Percentiles rank a stretch among this genome's conserved stretches.
Conservation (phyloP, 2,113 vertebrate species). For the Esox niger region DNA sequence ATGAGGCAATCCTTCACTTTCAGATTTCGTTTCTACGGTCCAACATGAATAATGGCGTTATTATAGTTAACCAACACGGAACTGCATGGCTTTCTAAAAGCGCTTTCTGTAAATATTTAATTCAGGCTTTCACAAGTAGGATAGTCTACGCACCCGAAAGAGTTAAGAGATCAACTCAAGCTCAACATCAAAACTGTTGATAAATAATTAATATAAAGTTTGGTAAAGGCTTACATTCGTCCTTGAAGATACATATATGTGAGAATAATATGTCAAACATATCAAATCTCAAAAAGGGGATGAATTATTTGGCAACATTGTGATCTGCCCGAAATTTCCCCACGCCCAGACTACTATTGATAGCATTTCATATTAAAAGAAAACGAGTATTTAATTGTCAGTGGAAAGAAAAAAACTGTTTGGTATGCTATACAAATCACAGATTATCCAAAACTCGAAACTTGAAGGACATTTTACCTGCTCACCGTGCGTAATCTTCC, state of each 20-base stretch:
- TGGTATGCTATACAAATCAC: background rate
- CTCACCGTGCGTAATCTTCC: background rate
- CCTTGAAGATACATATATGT: no score
- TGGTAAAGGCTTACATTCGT: no score
- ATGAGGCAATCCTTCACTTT: slow-evolving; percentile 3
- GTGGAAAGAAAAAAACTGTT: background rate
- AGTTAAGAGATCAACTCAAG: background rate
- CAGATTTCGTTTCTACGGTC: background rate
- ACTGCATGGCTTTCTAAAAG: background rate
- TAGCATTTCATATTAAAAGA: background rate
- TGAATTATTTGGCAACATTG: background rate
- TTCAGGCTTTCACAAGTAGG: background rate
- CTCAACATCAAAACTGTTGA: background rate
- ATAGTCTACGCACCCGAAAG: background rate
- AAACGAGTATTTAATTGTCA: background rate
- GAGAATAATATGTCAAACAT: no score
- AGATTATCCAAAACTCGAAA: background rate
- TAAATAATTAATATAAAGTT: background rate
- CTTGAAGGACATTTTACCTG: background rate
- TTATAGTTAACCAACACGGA: background rate
- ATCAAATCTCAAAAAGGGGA: no score
- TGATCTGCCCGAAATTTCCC: background rate
- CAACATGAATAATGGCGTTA: slow-evolving; percentile 6
- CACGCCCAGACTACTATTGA: background rate
- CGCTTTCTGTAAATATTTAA: background rate